Evolutionary conservation across 2,888 invertebrate species (phyloP), one percentile per base, ranked within the genome.

Genomic region (Dicycla oo): DNA sequence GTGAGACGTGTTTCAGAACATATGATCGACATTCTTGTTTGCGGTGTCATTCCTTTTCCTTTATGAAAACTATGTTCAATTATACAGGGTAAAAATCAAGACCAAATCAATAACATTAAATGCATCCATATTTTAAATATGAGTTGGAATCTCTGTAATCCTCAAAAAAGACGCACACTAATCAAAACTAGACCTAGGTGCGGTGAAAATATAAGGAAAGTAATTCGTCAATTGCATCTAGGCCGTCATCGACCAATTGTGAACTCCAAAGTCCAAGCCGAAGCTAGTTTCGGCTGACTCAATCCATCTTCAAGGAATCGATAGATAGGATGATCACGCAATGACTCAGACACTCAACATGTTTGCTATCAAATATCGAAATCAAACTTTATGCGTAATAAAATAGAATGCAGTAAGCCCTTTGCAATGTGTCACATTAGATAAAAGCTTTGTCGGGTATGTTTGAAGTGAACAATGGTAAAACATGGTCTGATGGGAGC

Each of bases 11-110:
- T 86, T 86, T 69, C 65, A 47, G 58, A 80, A 62, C 78, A 69
- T 78, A 84, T 84, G 85, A 87, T 87, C 84, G 69, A 78, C 87
- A 88, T 89, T 88, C 87, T 84, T 86, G 75, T 62, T 77, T 51
- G 75, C 78, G 66, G 67, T 82, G 79, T 85, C 86, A 86, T 83
- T 70, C 78, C 53, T 69, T 82, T 83, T 73, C 71, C 61, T 71
- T 20, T 65, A 38, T 54, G 26, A 15, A 47, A 74, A 47, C 11
- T 3, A 2, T 30, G n/a, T 73, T 58, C 26, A 34, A 34, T 34
- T 47, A 61, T 62, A 6, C 8, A 1, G 43, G 20, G 10, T 26
- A 61, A 34, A 34, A 34, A 34, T 34, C 34, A 34, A 34, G 34
- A 34, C 34, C 3, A 34, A 40, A n/a, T 40, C 2, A 26, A 26